These are phyloP conservation scores for Limanda limanda DNA, from an alignment of 2,113 vertebrate species.

Conservation along the genomic window DNA sequence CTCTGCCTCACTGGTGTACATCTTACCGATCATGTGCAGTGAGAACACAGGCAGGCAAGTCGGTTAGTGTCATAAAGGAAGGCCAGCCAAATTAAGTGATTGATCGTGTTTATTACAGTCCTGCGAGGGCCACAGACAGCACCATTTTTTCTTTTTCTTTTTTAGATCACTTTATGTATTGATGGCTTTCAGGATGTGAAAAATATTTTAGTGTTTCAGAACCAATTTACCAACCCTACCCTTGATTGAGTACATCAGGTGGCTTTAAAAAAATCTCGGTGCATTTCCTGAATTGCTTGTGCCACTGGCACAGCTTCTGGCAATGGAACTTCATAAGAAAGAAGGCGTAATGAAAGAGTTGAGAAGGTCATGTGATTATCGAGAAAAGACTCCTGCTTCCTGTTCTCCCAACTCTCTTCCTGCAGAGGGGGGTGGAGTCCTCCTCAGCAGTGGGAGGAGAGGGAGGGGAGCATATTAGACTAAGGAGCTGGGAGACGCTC, in stretches of 20 bases:
- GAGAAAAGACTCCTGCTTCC: constrained; percentile 60
- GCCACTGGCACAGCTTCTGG: background rate
- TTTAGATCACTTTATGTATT: too few relatives aligned
- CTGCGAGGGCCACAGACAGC: too few relatives aligned
- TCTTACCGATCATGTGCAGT: too few relatives aligned
- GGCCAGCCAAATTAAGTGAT: too few relatives aligned
- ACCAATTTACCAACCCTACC: too few relatives aligned
- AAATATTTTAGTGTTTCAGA: too few relatives aligned
- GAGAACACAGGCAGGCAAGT: too few relatives aligned
- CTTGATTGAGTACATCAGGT: background rate
- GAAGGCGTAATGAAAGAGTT: constrained; percentile 1
- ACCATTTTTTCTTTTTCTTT: too few relatives aligned
- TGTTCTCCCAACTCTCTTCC: constrained; percentile 50
- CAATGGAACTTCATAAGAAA: background rate
- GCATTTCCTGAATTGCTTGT: background rate
- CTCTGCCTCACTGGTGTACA: too few relatives aligned
- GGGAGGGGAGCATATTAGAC: constrained; percentile 22
- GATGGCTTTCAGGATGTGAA: too few relatives aligned
- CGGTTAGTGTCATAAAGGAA: too few relatives aligned
- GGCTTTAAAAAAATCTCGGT: background rate
- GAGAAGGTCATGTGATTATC: constrained; percentile 33
- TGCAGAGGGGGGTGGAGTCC: constrained; percentile 55
- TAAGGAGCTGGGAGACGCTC: constrained; percentile 32
- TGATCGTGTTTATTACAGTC: too few relatives aligned
- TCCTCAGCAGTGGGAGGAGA: constrained; percentile 44